Evolutionary conservation across 2,113 vertebrate genomes (phyloP), one percentile per base, ranked within the genome.

Genomic region (Ammodytes dubius): DNA sequence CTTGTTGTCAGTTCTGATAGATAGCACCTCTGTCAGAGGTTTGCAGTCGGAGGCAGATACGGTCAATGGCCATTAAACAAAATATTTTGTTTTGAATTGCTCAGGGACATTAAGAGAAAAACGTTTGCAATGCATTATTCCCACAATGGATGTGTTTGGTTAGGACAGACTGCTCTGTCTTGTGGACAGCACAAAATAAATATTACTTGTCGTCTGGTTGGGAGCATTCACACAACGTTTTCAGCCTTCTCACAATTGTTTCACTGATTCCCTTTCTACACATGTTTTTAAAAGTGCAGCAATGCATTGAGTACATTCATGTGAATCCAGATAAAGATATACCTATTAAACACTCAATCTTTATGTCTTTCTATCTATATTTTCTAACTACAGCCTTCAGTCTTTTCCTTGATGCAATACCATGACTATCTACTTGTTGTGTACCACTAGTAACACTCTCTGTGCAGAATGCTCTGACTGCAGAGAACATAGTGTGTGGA

Each of bases 181-280:
- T 90, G 69, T 74, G 52, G 77, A 83, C 83, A 61, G 79, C 59
- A 78, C 35, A 59, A 64, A 82, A 84, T 88, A 74, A 77, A 84
- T 85, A 66, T 67, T 68, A 83, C n/a, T 13, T 14, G 40, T 37
- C 4, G 56, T 71, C 67, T 81, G 54, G 5, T 69, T 58, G 49
- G 63, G 12, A 64, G 3, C 54, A 72, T 81, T 86, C 79, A 27
- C 27, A 27, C 27, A 27, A 27, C 27, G 27, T 27, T 27, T 27
- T 27, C 27, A 27, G 27, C 27, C 27, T 54, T 82, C 71, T 87
- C 56, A 42, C 15, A 73, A 54, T 68, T 3, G 17, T 83, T 77
- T 60, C 19, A 4, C 7, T 67, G 63, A 65, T 57, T 43, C 76
- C 27, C 27, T 52, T 78, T 17, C 43, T 6, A 67, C 49, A 74